These are phyloP conservation scores for Xylota segnis DNA, from an alignment of 2,888 invertebrate species.

Conservation along the genomic window DNA sequence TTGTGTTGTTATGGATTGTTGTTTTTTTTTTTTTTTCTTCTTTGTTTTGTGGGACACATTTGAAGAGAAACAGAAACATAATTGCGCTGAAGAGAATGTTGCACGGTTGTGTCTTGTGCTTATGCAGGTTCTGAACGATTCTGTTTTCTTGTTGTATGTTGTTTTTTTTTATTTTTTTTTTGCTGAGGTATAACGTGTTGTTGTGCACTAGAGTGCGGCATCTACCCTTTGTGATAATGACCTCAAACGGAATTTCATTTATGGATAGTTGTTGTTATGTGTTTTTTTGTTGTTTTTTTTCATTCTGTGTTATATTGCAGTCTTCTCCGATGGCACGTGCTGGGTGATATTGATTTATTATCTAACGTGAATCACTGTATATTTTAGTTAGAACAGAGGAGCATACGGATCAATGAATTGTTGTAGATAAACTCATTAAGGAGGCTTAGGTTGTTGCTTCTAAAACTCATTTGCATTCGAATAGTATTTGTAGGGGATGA, in stretches of 20 bases:
- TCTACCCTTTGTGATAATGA: conserved; percentile 75
- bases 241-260: conserved; percentile 71
- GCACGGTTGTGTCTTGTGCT: conserved; percentile 23
- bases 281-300: conserved; percentile 6
- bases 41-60: conserved; percentile 35
- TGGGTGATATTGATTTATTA: conserved; percentile 19
- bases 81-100: conserved; percentile 65
- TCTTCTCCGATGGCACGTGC: conserved; percentile 61
- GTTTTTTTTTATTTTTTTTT: conserved; percentile 11
- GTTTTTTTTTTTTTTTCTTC: background rate
- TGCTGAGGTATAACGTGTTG: conserved; percentile 7
- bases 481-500: conserved; percentile 24
- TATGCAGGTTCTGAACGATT: conserved; percentile 10
- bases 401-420: conserved; percentile 40
- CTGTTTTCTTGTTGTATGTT: background rate
- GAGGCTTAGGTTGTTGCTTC: conserved; percentile 1
- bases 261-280: conserved; percentile 8
- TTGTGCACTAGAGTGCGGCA: conserved; percentile 30
- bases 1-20: conserved; percentile 43
- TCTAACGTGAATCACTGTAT: conserved; percentile 48
- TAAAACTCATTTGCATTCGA: conserved; percentile 20
- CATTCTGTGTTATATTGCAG: background rate
- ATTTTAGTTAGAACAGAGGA: conserved; percentile 30
- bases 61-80: conserved; percentile 59
- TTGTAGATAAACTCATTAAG: conserved; percentile 20